Base-by-base conservation (phyloP, 2,113 vertebrate species). In the Mastomys coucha region DNA sequence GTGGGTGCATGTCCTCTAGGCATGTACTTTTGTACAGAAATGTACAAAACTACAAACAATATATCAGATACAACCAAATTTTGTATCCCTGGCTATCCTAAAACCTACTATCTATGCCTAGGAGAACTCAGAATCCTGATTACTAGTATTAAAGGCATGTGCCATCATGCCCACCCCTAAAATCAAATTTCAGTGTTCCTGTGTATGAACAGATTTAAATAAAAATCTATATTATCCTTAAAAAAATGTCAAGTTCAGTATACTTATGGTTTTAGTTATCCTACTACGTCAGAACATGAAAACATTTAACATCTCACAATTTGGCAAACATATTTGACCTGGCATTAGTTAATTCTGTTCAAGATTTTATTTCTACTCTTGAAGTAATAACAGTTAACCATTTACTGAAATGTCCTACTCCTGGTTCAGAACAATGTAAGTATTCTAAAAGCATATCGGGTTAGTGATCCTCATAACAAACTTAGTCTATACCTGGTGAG, bases 401-500 rank as follows among this genome's bases (percentile, higher is more conserved):
- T 85, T 88, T 85, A 91, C 5, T 65, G 7, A n/a, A 91, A 91
- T 80, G 60, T 39, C 28, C 81, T 85, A 28, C 78, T 16, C n/a
- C 76, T 11, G 39, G 63, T 19, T 45, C 1, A 76, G 20, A 94
- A 89, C 26, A 75, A 60, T 69, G 77, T 84, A 82, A 60, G 13
- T 36, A 67, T 9, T 84, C 75, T n/a, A 89, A 91, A 93, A 87
- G 69, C 49, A 36, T 4, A 56, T 75, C 10, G n/a, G 17, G 7
- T 63, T 42, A 91, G 26, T 93, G 67, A 91, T 78, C 49, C 33
- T 91, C 81, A 94, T 36, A 90, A 65, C 20, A 69, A 73, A 45
- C 49, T 92, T 72, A 87, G 51, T 85, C 70, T 69, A 72, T 51
- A 80, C 88, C 80, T 93, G 33, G 33, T 72, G 51, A 78, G 26